Conservation (phyloP, 2,113 vertebrate species). For the Zapus hudsonius region DNA sequence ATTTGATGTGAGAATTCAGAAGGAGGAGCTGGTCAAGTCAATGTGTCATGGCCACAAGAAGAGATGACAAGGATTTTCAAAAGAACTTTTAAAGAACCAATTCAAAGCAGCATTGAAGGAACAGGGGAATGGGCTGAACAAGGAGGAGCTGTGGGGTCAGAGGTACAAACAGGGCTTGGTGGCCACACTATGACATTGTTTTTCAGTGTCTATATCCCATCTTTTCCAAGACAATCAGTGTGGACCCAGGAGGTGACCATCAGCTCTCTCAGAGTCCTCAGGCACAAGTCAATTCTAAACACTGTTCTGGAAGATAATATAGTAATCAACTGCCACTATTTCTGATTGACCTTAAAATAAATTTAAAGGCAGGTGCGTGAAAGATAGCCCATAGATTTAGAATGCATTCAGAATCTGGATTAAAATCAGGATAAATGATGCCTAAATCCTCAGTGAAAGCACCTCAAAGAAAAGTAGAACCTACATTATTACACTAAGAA, state of each 20-base stretch:
- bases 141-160: neutral
- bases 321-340: neutral
- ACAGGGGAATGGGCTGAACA: neutral
- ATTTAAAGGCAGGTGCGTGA: neutral
- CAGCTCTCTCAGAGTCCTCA: neutral
- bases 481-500: neutral
- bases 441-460: neutral
- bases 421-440: neutral
- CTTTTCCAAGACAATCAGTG: neutral
- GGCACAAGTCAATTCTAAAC: neutral
- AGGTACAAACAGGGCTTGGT: rapidly evolving
- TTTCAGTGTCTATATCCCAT: neutral
- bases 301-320: neutral
- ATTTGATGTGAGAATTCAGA: neutral
- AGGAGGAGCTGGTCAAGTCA: no score
- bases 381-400: neutral
- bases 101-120: neutral
- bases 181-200: neutral
- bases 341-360: neutral
- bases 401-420: neutral
- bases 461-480: neutral
- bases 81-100: neutral
- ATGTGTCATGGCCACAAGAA: rapidly evolving
- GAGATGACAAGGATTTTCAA: neutral
- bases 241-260: neutral